phyloP scores from a whole-genome alignment of 2,888 invertebrate species.

The Rotaria socialis region DNA sequence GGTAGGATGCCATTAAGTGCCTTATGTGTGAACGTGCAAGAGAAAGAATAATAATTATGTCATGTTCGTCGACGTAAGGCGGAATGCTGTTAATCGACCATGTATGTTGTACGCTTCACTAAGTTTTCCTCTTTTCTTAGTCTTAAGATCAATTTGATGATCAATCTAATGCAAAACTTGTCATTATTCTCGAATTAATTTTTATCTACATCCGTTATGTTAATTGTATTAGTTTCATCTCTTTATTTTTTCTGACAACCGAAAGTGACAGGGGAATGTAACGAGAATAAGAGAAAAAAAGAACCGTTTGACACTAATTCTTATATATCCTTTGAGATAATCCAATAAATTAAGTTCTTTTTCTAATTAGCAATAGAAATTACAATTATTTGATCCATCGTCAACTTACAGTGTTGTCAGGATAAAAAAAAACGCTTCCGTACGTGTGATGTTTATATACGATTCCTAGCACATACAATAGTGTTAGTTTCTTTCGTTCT shows the following conservation, averaged over 20 bases:
- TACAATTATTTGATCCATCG: background rate
- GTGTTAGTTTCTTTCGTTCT: background rate
- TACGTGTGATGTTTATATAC: background rate
- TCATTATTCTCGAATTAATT: background rate
- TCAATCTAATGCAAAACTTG: background rate
- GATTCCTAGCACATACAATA: background rate
- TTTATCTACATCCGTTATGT: background rate
- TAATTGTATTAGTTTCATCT: background rate
- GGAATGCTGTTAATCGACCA: conserved; percentile 3
- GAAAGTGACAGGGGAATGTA: background rate
- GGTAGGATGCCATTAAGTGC: conserved; percentile 2
- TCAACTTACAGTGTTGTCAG: background rate
- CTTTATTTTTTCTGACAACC: background rate
- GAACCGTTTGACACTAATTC: background rate
- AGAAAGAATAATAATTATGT: conserved; percentile 9
- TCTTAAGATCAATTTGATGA: background rate
- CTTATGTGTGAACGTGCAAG: background rate
- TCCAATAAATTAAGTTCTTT: background rate
- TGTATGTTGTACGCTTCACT: background rate
- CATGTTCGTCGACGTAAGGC: background rate
- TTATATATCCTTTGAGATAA: background rate
- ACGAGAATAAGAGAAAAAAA: background rate
- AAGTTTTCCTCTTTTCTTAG: background rate
- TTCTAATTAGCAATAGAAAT: background rate
- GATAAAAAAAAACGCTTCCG: background rate